Conservation (phyloP, 2,797 vertebrate species). For the Buceros bicornis region DNA sequence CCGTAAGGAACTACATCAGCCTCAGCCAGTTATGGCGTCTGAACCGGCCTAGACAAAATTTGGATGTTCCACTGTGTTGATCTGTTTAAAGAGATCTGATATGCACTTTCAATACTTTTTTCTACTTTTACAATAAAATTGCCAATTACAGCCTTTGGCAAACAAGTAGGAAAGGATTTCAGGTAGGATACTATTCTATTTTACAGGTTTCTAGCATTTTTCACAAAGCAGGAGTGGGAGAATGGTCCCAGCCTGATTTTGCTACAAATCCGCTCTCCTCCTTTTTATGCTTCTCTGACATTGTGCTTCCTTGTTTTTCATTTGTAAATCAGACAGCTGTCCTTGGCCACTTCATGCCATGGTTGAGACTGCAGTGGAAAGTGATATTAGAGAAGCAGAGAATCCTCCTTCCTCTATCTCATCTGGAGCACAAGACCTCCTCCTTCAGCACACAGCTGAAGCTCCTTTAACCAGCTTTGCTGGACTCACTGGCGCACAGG, state of each 20-base stretch:
- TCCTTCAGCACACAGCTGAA: background rate
- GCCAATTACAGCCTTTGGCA: background rate
- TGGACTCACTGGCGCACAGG: background rate
- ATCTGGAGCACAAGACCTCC: background rate
- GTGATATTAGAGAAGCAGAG: background rate
- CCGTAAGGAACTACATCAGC: background rate
- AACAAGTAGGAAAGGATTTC: background rate
- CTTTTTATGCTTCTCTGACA: background rate
- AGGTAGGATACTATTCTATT: constrained; percentile 9
- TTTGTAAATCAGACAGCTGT: background rate
- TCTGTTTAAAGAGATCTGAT: background rate
- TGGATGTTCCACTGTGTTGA: background rate
- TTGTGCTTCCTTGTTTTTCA: background rate
- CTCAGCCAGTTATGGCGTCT: background rate
- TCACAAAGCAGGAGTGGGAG: background rate
- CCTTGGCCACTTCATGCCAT: background rate
- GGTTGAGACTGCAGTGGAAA: background rate
- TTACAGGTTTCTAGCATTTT: background rate
- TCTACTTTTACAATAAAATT: background rate
- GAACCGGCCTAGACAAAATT: background rate
- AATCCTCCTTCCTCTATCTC: background rate
- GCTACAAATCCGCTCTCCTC: background rate
- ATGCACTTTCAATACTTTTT: background rate
- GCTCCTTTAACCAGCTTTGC: background rate
- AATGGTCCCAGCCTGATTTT: background rate